Evolutionary conservation across 2,888 invertebrate species (phyloP), one percentile per base, ranked within the genome.

Genomic region (Papilio gigon): DNA sequence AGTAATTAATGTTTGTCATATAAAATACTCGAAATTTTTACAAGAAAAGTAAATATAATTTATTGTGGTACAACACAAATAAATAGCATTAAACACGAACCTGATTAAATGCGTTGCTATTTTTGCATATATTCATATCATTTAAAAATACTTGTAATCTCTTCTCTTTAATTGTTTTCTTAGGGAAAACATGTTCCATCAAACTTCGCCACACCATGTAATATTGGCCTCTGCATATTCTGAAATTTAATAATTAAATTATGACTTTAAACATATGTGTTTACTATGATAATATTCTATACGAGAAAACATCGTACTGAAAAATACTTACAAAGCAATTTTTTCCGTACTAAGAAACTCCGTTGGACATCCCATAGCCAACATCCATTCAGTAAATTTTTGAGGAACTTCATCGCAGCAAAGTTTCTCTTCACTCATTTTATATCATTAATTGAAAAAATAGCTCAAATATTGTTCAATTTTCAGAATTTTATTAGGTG

Each of bases 121-220:
- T 84, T 68, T 83, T 79, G 73, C 84, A 87, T 12, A 77, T 80
- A 35, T 75, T 75, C 1, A 90, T 69, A 78, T 90, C 90, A 76
- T 90, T 82, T 70, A 73, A 77, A 69, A 90, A 91, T 0, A 92
- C 90, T 68, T 87, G 86, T 1, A 89, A 72, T 59, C 88, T 81
- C 71, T 89, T 90, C 37, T 80, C 77, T 56, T 72, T 78, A 3
- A 88, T 80, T 0, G 73, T 61, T 17, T 86, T 83, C 69, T 85
- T 88, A 0, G 88, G 78, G 9, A 83, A 81, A 0, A 88, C 88
- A 76, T 84, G 86, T 73, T 89, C 89, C 84, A 92, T 91, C 14
- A 92, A 71, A 76, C 87, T 89, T 2, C 89, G 79, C 92, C 91
- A 91, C 14, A 89, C 87, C 85, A 91, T 86, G 68, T 90, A 89